These are phyloP conservation scores for Passer montanus DNA, from an alignment of 2,113 vertebrate species.

Conservation along the genomic window DNA sequence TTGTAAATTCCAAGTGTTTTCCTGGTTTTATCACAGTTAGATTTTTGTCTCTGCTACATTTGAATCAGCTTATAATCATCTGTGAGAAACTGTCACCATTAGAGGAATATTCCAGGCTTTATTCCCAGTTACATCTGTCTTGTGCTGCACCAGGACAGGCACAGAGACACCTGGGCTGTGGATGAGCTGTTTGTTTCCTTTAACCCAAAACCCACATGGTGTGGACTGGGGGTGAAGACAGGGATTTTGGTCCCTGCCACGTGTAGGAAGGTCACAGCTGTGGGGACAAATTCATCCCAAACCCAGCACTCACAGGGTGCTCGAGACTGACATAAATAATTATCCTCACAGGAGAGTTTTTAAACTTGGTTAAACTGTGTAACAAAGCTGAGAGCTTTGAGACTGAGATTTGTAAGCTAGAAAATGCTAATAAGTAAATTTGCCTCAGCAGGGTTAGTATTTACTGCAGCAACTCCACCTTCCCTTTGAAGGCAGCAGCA, in stretches of 20 bases:
- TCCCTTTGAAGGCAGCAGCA: background rate
- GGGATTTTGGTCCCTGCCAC: background rate
- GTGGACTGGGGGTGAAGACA: fast-evolving
- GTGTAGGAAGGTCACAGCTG: fast-evolving
- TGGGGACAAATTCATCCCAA: background rate
- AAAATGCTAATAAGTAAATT: background rate
- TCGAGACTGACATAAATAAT: background rate
- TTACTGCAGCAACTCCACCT: fast-evolving
- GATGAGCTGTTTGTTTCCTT: background rate
- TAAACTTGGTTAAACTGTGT: background rate
- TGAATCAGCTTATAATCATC: background rate
- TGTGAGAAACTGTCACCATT: background rate
- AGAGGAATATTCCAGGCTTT: background rate
- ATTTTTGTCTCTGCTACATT: background rate
- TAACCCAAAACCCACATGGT: fast-evolving
- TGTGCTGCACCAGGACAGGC: background rate
- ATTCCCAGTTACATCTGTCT: background rate
- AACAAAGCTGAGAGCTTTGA: background rate
- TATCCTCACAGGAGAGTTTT: background rate
- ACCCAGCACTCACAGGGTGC: background rate
- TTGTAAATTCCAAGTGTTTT: background rate
- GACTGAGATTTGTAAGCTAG: background rate
- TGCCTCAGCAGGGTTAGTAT: fast-evolving
- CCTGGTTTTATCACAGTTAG: background rate
- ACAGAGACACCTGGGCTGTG: background rate